These are phyloP conservation scores for Teleogryllus occipitalis DNA, from an alignment of 1,140 invertebrate species.

Conservation along the genomic window DNA sequence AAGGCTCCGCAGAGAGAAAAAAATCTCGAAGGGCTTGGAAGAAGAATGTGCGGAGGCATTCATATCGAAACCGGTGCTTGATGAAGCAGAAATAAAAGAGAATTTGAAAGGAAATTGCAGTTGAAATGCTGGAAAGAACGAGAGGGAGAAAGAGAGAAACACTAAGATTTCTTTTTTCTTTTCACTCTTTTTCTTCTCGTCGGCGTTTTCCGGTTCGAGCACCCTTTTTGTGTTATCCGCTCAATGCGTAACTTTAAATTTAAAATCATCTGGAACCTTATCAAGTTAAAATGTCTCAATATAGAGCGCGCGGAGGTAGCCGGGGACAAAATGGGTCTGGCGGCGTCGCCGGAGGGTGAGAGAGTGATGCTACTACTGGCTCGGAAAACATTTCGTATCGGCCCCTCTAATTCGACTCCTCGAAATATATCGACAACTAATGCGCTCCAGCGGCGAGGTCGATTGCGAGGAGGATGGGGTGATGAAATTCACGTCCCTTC, in stretches of 20 bases:
- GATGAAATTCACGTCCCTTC: no score
- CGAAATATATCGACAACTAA: no score
- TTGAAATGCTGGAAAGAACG: slow-evolving; percentile 17
- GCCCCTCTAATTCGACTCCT: no score
- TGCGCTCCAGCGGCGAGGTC: no score
- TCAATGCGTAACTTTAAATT: slow-evolving; percentile 7
- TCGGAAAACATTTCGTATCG: no score
- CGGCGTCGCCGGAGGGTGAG: no score
- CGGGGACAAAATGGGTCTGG: no score
- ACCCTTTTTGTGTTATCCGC: background rate
- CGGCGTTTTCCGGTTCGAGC: background rate
- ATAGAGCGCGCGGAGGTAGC: no score
- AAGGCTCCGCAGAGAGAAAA: background rate
- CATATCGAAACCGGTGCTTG: slow-evolving; percentile 18
- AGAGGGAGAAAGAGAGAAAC: background rate
- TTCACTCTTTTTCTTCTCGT: background rate
- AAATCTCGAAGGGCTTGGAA: background rate
- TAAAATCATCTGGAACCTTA: slow-evolving; percentile 15
- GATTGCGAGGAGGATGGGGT: no score
- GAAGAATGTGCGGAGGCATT: slow-evolving; percentile 11
- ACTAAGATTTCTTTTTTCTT: background rate
- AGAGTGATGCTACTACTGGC: no score
- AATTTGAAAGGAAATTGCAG: slow-evolving; percentile 20
- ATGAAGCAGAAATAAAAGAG: slow-evolving; percentile 16
- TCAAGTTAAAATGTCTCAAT: slow-evolving; percentile 12